Evolutionary conservation across 2,888 invertebrate species (phyloP), one percentile per base, ranked within the genome.

Genomic region (Drosophila affinis): DNA sequence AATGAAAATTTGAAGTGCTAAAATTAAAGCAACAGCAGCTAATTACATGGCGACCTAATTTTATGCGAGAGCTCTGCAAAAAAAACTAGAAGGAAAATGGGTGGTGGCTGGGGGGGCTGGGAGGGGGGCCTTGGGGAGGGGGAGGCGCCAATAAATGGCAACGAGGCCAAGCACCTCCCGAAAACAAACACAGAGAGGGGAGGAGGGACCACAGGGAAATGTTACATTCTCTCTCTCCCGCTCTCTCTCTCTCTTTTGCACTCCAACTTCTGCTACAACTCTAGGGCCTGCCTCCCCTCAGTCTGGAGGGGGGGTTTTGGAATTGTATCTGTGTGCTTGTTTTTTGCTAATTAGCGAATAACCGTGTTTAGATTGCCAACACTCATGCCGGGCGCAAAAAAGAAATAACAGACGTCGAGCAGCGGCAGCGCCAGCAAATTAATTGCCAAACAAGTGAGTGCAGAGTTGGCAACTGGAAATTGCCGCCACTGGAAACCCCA

Each of bases 311-410:
- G 21, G 27, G 55, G 72, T 24, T 72, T 3, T 57, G 54, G 63
- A 46, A 61, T 53, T 62, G 68, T 76, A 51, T 71, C 49, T 75
- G 79, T 79, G 75, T 76, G 84, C 76, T 84, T 79, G 84, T 87
- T 85, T 88, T 84, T 87, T 87, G 81, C 87, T 86, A 86, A 87
- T 89, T 89, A 87, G 87, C 86, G 87, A 87, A 85, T 89, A 89
- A 89, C 89, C 88, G 82, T 88, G 87, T 89, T 89, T 89, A 89
- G 87, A 89, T 89, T 89, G 89, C 84, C 81, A 86, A 85, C 89
- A 89, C 89, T 89, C 84, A 89, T 82, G 86, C 77, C 85, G 76
- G 78, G 56, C 21, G 21, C 21, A 56, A 72, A 75, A 75, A 84
- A 84, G 83, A 81, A 83, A 83, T 81, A 83, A 84, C 82, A 84